phyloP scores from a whole-genome alignment of 35 echinoderm and acorn worm species.

The Heliocidaris erythrogramma region DNA sequence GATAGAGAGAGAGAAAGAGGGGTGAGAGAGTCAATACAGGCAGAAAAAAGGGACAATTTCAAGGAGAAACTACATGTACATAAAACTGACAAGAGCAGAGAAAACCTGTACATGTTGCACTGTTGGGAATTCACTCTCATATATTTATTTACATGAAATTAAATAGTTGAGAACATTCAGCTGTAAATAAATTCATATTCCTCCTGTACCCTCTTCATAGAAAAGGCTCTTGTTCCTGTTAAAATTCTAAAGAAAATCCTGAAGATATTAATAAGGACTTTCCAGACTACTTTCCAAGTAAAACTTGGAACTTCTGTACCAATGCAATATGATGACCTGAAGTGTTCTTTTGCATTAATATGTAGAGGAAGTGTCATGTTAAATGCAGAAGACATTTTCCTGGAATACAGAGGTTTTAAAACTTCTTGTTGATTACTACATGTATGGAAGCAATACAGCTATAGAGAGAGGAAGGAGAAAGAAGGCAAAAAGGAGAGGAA shows the following conservation, averaged over 20 bases:
- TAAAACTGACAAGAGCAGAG: not conserved
- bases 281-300: too few relatives aligned
- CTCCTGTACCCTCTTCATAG: too few relatives aligned
- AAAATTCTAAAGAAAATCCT: too few relatives aligned
- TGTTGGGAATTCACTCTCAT: not conserved
- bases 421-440: not conserved
- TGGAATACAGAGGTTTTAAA: not conserved
- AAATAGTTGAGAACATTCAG: not conserved
- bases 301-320: too few relatives aligned
- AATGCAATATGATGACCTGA: too few relatives aligned
- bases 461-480: not conserved
- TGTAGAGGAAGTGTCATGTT: too few relatives aligned
- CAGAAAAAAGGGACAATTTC: not conserved
- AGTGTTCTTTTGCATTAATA: too few relatives aligned
- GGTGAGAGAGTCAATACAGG: not conserved
- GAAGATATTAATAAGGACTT: too few relatives aligned
- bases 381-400: too few relatives aligned
- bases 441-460: not conserved
- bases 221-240: too few relatives aligned
- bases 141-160: not conserved
- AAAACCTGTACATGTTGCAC: not conserved
- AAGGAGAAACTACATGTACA: not conserved
- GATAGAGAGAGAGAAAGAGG: not conserved
- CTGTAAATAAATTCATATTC: not conserved
- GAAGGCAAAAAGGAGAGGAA: not conserved